These are phyloP conservation scores for Tenualosa ilisha DNA, from an alignment of 2,797 vertebrate species.

Conservation along the genomic window DNA sequence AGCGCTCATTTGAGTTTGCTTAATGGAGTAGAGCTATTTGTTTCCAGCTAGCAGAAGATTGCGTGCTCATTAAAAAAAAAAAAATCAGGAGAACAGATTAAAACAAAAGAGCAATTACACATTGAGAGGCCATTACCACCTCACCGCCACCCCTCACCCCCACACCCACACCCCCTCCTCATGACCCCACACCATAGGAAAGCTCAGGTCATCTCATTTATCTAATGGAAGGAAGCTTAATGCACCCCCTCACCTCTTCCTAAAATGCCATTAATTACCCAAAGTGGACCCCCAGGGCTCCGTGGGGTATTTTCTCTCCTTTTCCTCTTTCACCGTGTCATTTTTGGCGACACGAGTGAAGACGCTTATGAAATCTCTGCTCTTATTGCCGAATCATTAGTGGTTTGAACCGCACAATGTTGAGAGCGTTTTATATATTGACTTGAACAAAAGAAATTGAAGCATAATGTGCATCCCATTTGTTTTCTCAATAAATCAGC, in stretches of 20 bases:
- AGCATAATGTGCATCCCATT: background rate
- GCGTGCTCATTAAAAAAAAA: background rate
- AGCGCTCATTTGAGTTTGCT: background rate
- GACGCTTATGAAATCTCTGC: background rate
- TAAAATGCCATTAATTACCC: constrained; percentile 47
- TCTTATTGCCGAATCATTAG: background rate
- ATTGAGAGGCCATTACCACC: background rate
- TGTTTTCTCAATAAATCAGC: background rate
- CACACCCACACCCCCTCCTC: background rate
- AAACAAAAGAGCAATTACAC: constrained; percentile 31
- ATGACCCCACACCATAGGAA: constrained; percentile 11
- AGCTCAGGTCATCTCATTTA: constrained; percentile 23
- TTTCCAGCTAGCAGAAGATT: background rate
- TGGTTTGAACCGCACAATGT: background rate
- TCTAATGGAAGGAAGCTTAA: constrained; percentile 29
- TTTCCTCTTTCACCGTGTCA: background rate
- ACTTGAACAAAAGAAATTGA: background rate
- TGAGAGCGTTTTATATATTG: background rate
- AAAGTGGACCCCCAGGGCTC: constrained; percentile 42
- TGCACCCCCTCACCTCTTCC: constrained; percentile 12
- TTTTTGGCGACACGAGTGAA: background rate
- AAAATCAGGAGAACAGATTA: constrained; percentile 16
- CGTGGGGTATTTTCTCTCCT: background rate
- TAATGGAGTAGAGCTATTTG: constrained; percentile 3
- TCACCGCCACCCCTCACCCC: background rate